phyloP scores from a whole-genome alignment of 2,888 invertebrate genomes.

The Mythimna ferrago region DNA sequence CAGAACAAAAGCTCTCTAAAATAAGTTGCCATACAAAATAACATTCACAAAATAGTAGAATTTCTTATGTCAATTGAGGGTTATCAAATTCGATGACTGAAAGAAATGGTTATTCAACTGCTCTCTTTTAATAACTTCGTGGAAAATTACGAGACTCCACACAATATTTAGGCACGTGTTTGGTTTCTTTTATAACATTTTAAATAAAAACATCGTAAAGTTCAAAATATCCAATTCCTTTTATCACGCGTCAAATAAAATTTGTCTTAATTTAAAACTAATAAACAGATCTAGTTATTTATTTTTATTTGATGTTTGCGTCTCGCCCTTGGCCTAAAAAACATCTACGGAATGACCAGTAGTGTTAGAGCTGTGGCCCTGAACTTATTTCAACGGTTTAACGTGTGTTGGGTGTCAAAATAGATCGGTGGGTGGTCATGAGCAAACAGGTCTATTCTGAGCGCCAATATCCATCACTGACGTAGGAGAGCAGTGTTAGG shows the following conservation, averaged over 20 bases:
- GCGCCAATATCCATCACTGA: conserved; percentile 63
- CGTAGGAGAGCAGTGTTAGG: conserved; percentile 41
- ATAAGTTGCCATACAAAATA: conserved; percentile 1
- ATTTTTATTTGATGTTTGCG: conserved; percentile 49
- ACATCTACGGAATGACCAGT: conserved; percentile 49
- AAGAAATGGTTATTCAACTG: too few species aligned
- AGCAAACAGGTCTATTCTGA: conserved; percentile 67
- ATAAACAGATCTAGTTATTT: conserved; percentile 56
- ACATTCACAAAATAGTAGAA: background rate
- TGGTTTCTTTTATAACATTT: background rate
- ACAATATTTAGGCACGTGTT: conserved; percentile 16
- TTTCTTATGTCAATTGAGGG: too few species aligned
- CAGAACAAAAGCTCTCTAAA: too few species aligned
- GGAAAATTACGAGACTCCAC: background rate
- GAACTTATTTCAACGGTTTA: conserved; percentile 37
- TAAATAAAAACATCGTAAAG: conserved; percentile 19
- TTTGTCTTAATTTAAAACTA: conserved; percentile 41
- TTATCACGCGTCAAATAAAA: conserved; percentile 30
- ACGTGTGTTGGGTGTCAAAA: conserved; percentile 57
- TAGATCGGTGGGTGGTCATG: conserved; percentile 53
- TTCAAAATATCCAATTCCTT: conserved; percentile 17
- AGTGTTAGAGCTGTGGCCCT: conserved; percentile 51
- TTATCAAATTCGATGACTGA: background rate
- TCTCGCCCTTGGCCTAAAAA: conserved; percentile 69
- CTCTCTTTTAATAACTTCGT: background rate